Percentiles rank a stretch among this genome's conserved stretches.
phyloP scores from a whole-genome alignment of 2,113 vertebrate species.

The Cyrtonyx montezumae region DNA sequence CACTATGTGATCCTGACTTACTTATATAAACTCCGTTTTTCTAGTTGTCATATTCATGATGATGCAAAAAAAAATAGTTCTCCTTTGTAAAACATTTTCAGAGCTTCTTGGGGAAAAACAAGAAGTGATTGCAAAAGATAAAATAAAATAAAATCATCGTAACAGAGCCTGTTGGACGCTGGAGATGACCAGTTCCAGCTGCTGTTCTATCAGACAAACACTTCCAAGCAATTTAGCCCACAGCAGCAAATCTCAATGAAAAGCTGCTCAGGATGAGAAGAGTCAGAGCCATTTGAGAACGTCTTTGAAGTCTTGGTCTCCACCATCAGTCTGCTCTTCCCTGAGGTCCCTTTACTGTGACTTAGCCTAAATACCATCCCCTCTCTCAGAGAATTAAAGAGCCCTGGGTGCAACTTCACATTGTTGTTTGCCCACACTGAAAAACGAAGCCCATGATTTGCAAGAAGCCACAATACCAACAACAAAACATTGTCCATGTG shows the following conservation, averaged over 20 bases:
- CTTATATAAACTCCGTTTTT: not conserved
- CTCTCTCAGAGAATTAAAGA: accelerated
- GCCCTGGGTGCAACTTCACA: not conserved
- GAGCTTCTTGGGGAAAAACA: accelerated
- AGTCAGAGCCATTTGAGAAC: conserved; percentile 19
- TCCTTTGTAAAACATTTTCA: not conserved
- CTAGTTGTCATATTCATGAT: accelerated
- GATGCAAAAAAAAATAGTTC: not conserved
- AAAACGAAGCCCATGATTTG: not conserved
- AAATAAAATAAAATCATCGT: not conserved
- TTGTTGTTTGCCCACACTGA: not conserved
- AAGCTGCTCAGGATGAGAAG: not conserved
- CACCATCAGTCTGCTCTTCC: not conserved
- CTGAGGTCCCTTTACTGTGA: not conserved
- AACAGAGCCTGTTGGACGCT: not conserved
- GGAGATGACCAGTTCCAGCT: conserved; percentile 40
- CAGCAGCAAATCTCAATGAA: conserved; percentile 39
- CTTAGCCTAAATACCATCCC: not conserved
- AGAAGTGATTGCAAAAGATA: not conserved
- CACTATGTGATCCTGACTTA: not conserved
- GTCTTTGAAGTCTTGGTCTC: not conserved
- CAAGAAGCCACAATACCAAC: not conserved
- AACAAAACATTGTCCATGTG: not conserved
- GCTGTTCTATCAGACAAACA: conserved; percentile 28
- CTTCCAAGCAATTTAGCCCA: conserved; percentile 36